Evolutionary conservation across 2,888 invertebrate genomes (phyloP), one percentile per base, ranked within the genome.

Genomic region (Argyra leucocephala): DNA sequence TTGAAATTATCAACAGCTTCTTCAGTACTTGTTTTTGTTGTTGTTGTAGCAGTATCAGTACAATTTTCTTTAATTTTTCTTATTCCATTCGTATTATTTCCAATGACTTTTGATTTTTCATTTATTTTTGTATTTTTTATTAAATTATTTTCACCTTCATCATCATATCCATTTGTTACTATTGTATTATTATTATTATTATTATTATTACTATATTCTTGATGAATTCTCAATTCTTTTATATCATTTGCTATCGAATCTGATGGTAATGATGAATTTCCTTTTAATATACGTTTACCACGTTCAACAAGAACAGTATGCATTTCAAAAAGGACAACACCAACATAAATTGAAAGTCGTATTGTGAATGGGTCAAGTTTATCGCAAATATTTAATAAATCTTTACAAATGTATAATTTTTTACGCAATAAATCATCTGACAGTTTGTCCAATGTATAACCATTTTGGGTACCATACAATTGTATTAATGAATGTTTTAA

Each of bases 401-500:
- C 86, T 65, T 83, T 81, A 69, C 89, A 89, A 78, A 89, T 85
- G 68, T 83, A 82, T 2, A 85, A 80, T 77, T 93, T 90, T 69
- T 83, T 85, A 12, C 83, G 82, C 64, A 88, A 76, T 64, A 85
- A 81, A 63, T 86, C 85, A 64, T 84, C 83, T 3, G 83, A 82
- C 57, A 86, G 80, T 63, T 84, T 79, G 62, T 78, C 74, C 26
- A 82, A 76, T 64, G 81, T 76, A 69, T 85, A 85, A 24, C 85
- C 87, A 59, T 82, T 80, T 68, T 88, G 87, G 69, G 88, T 84
- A 9, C 91, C 90, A 74, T 89, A 89, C 63, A 93, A 76, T 74
- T 93, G 93, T 64, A 93, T 82, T 36, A 93, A 79, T 0, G 91
- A 89, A 78, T 93, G 93, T 72, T 90, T 89, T 10, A 92, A 83